phyloP scores from a whole-genome alignment of 2,888 invertebrate species.

The Agelastica alni region DNA sequence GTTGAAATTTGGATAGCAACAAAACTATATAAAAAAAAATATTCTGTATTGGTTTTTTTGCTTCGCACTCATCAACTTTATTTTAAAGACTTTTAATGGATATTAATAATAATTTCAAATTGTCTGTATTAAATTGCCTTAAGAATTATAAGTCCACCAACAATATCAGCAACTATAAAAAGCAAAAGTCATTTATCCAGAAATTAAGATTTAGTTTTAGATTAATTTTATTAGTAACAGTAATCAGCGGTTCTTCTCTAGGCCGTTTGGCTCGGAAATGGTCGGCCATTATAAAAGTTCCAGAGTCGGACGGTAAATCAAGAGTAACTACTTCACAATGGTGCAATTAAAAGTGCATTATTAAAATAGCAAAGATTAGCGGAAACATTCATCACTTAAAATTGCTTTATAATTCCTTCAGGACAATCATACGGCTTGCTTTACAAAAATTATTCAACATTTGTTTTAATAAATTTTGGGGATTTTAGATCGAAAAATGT shows the following conservation, averaged over 20 bases:
- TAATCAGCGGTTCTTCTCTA: slow-evolving; percentile 15
- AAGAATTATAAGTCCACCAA: no score
- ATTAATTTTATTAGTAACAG: slow-evolving; percentile 11
- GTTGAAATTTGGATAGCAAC: no score
- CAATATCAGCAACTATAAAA: no score
- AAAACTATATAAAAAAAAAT: no score
- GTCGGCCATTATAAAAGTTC: slow-evolving; percentile 35
- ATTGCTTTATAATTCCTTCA: slow-evolving; percentile 33
- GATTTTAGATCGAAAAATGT: no score
- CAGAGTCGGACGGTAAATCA: slow-evolving; percentile 37
- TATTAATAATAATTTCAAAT: no score
- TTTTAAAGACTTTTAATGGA: no score
- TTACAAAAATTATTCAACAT: slow-evolving; percentile 22
- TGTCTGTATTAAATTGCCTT: no score
- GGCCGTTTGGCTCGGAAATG: slow-evolving; percentile 3
- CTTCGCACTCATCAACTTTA: no score
- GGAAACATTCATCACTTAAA: slow-evolving; percentile 36
- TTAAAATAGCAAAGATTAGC: slow-evolving; percentile 41
- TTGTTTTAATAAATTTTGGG: slow-evolving; percentile 13
- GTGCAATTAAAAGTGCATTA: slow-evolving; percentile 44
- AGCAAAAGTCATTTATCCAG: no score
- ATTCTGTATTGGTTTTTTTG: no score
- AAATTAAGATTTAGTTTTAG: no score
- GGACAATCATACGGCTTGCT: slow-evolving; percentile 28
- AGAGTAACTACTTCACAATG: slow-evolving; percentile 37